Conservation (phyloP, 2,888 invertebrate genomes). For the Melinopterus prodromus region DNA sequence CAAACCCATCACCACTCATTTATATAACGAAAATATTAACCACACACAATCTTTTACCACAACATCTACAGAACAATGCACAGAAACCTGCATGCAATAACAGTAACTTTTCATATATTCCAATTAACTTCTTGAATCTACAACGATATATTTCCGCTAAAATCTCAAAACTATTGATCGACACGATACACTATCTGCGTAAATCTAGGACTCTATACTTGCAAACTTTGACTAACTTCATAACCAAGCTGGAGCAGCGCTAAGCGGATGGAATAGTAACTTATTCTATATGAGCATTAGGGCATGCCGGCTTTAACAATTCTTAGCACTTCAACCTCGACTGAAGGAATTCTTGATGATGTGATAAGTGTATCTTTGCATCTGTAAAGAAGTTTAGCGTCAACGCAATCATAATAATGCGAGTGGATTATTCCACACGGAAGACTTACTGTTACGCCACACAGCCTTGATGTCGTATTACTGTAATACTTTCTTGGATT, state of each 20-base stretch:
- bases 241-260: not conserved
- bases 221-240: not conserved
- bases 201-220: not conserved
- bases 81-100: not conserved
- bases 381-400: not conserved
- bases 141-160: not conserved
- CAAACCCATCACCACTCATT: no score
- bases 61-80: not conserved
- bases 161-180: no score
- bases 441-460: not conserved
- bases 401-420: not conserved
- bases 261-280: not conserved
- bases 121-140: not conserved
- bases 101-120: not conserved
- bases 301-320: not conserved
- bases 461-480: not conserved
- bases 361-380: not conserved
- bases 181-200: no score
- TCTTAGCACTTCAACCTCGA: not conserved
- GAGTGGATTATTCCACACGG: not conserved
- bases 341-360: not conserved
- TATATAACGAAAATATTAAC: no score
- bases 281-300: not conserved
- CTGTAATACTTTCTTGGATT: not conserved
- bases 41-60: no score